Evolutionary conservation across 2,888 invertebrate species (phyloP).

Genomic region (Orchesella flavescens): DNA sequence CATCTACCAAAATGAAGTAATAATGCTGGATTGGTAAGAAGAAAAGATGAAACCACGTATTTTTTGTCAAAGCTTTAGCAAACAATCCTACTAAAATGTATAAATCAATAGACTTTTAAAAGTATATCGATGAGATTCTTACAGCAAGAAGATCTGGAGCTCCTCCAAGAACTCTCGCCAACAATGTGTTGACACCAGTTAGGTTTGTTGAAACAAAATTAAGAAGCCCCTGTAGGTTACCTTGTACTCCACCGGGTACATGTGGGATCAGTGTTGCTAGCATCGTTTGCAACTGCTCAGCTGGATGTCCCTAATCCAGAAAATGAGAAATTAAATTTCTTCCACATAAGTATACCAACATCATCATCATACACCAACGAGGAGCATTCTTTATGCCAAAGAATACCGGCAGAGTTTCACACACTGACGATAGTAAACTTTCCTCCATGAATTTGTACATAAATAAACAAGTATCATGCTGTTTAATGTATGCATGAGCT

Average conservation of each 20-base stretch:
- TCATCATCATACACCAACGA: too few relatives aligned
- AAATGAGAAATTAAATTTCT: neutral
- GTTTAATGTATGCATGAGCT: neutral
- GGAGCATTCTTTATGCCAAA: too few relatives aligned
- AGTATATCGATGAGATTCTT: slow-evolving; percentile 1
- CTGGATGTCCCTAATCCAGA: slow-evolving; percentile 63
- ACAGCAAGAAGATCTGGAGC: slow-evolving; percentile 67
- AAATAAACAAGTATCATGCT: neutral
- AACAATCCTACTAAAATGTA: too few relatives aligned
- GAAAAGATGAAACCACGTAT: too few relatives aligned
- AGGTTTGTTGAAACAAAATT: slow-evolving; percentile 66
- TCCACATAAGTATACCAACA: neutral
- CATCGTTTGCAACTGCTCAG: slow-evolving; percentile 66
- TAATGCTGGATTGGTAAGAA: too few relatives aligned
- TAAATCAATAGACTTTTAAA: too few relatives aligned
- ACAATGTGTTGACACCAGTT: slow-evolving; percentile 63
- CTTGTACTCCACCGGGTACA: slow-evolving; percentile 51
- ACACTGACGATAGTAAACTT: too few relatives aligned
- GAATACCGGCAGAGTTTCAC: too few relatives aligned
- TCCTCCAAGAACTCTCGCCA: slow-evolving; percentile 58
- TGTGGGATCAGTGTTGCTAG: slow-evolving; percentile 60
- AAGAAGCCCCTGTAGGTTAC: slow-evolving; percentile 63
- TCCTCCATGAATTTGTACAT: too few relatives aligned
- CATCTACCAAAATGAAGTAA: too few relatives aligned
- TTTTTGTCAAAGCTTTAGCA: too few relatives aligned